Base-by-base conservation (phyloP, 2,797 vertebrate genomes). In the Gymnothorax reevesii region DNA sequence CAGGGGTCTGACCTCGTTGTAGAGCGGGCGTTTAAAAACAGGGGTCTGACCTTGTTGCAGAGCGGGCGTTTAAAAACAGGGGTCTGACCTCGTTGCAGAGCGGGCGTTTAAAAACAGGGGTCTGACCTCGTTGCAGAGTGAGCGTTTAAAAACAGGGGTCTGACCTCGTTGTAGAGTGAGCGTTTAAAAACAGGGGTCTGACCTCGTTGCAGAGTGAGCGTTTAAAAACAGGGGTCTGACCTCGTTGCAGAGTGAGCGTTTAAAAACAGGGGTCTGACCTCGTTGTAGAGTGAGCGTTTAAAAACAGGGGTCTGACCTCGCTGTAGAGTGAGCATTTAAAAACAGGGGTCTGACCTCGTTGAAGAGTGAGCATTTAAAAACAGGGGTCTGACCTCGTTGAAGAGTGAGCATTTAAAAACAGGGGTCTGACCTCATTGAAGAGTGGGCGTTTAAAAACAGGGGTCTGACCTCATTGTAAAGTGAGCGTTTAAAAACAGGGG, bases 131-230 rank as follows among this genome's bases (percentile, higher is more conserved):
- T 97, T 99, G 94, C 97, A 99, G 91, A 97, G n/a, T n/a, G n/a
- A n/a, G n/a, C n/a, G n/a, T n/a, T n/a, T n/a, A n/a, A n/a, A n/a
- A n/a, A 3, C 25, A 13, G 1, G 80, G 57, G 82, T 9, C 33
- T 0, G 87, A 98, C 98, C 94, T 99, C 97, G 0, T 97, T 99
- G 94, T 97, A 99, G 91, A 97, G n/a, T n/a, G n/a, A n/a, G n/a
- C n/a, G n/a, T n/a, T n/a, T n/a, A n/a, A n/a, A n/a, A n/a, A 3
- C 25, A 13, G 1, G 80, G 57, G 82, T 9, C 33, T 0, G 87
- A 98, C 98, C 94, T 99, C 97, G 0, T 97, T 99, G 94, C 97
- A 99, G 91, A 97, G n/a, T n/a, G n/a, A n/a, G n/a, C n/a, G n/a
- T n/a, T n/a, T n/a, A n/a, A n/a, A n/a, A n/a, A 3, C 25, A 13